Evolutionary conservation across 2,888 invertebrate species (phyloP).

Genomic region (Caenorhabditis virilis): DNA sequence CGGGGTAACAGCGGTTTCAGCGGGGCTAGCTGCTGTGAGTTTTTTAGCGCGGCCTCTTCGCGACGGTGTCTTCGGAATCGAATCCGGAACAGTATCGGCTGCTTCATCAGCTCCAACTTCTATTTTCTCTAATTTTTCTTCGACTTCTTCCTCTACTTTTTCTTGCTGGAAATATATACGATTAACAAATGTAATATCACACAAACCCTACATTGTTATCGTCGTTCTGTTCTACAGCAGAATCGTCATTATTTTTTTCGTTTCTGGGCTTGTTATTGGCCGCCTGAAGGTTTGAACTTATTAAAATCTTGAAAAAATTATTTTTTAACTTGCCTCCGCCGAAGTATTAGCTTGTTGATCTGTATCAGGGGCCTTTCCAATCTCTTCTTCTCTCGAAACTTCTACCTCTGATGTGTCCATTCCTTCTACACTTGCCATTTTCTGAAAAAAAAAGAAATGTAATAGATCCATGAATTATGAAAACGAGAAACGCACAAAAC

Average conservation of each 20-base stretch:
- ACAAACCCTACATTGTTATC: neutral
- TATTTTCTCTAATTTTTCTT: constrained; percentile 22
- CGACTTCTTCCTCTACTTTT: constrained; percentile 13
- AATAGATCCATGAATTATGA: too few relatives aligned
- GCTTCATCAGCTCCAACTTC: constrained; percentile 19
- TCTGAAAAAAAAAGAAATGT: too few relatives aligned
- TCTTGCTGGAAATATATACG: neutral
- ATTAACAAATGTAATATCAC: neutral
- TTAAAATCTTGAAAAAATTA: neutral
- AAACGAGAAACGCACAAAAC: too few relatives aligned
- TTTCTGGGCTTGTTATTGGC: constrained; percentile 8
- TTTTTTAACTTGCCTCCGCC: constrained; percentile 6
- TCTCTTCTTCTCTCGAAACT: constrained; percentile 33
- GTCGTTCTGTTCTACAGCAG: constrained; percentile 1
- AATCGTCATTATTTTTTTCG: constrained; percentile 9
- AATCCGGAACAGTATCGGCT: constrained; percentile 8
- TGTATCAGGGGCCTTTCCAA: constrained; percentile 23
- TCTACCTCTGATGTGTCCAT: constrained; percentile 46
- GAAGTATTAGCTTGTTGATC: constrained; percentile 3
- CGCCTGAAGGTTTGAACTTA: constrained; percentile 1
- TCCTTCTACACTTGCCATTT: constrained; percentile 32
- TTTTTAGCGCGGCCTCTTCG: constrained; percentile 9
- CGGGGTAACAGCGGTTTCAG: constrained; percentile 17
- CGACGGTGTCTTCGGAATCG: constrained; percentile 19
- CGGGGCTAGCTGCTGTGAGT: constrained; percentile 1